A percentile compares a stretch with the other conserved stretches of the same genome.
These are phyloP conservation scores for Periparus ater DNA, from an alignment of 2,797 vertebrate genomes.

Conservation along the genomic window DNA sequence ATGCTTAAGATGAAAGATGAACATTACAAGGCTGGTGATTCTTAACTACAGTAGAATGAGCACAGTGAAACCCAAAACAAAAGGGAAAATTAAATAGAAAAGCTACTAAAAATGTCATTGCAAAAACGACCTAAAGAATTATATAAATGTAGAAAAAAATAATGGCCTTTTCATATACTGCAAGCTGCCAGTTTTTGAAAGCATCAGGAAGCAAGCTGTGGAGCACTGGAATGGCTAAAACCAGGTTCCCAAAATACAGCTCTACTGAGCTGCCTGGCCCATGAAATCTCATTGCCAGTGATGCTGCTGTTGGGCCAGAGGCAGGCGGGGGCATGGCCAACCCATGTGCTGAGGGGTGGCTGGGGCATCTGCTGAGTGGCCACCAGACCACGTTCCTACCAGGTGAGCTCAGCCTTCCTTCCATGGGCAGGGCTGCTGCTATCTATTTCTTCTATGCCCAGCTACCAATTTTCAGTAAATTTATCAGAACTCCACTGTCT, in stretches of 20 bases:
- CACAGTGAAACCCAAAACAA: neutral
- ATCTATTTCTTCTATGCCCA: neutral
- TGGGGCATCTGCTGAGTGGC: neutral
- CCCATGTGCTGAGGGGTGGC: fast-evolving
- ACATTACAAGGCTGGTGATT: neutral
- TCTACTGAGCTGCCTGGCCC: neutral
- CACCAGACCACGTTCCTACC: neutral
- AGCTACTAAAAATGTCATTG: neutral
- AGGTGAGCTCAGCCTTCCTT: neutral
- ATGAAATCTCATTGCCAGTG: neutral
- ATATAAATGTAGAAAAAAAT: neutral
- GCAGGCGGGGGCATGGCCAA: fast-evolving
- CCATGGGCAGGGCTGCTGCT: neutral
- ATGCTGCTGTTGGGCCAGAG: neutral
- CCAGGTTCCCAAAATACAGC: neutral
- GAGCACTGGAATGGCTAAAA: neutral
- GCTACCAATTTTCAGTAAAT: neutral
- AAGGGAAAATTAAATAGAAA: neutral
- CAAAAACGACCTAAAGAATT: neutral
- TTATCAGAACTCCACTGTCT: neutral
- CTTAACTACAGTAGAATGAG: neutral
- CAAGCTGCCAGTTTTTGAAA: neutral
- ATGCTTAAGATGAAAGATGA: neutral
- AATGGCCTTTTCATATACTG: neutral
- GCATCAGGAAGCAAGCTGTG: neutral